Conservation (phyloP, 2,888 invertebrate genomes). For the Scotopteryx bipunctaria region DNA sequence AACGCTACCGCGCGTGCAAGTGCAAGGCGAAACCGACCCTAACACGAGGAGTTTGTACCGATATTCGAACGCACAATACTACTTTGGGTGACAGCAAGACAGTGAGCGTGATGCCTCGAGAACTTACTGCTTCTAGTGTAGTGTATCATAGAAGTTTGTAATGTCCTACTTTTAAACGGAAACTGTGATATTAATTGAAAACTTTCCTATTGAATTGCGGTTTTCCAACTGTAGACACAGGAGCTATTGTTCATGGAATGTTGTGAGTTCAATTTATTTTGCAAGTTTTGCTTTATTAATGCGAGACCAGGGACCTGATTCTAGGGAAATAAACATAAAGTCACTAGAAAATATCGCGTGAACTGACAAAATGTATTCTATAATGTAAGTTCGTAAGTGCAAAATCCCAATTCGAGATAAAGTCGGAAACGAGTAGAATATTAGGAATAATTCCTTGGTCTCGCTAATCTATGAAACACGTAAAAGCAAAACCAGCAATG, state of each 20-base stretch:
- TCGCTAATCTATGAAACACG: too few species aligned
- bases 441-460: too few species aligned
- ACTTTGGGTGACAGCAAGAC: constrained; percentile 90
- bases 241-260: constrained; percentile 36
- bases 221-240: constrained; percentile 63
- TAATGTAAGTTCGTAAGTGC: too few species aligned
- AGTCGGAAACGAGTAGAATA: too few species aligned
- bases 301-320: too few species aligned
- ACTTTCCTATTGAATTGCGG: constrained; percentile 70
- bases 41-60: constrained; percentile 85
- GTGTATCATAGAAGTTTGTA: constrained; percentile 63
- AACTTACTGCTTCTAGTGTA: constrained; percentile 84
- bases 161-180: constrained; percentile 78
- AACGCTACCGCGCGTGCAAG: constrained; percentile 72
- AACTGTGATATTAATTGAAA: constrained; percentile 83
- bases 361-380: too few species aligned
- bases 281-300: constrained; percentile 4
- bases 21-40: constrained; percentile 79
- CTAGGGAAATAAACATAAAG: too few species aligned
- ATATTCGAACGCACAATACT: constrained; percentile 87
- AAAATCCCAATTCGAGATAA: too few species aligned
- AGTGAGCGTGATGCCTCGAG: constrained; percentile 80
- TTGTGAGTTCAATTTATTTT: constrained; percentile 12
- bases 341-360: too few species aligned
- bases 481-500: too few species aligned